Percentiles rank a stretch among this genome's conserved stretches.
phyloP scores from a whole-genome alignment of 2,888 invertebrate species.

The Eumerus sabulonum region DNA sequence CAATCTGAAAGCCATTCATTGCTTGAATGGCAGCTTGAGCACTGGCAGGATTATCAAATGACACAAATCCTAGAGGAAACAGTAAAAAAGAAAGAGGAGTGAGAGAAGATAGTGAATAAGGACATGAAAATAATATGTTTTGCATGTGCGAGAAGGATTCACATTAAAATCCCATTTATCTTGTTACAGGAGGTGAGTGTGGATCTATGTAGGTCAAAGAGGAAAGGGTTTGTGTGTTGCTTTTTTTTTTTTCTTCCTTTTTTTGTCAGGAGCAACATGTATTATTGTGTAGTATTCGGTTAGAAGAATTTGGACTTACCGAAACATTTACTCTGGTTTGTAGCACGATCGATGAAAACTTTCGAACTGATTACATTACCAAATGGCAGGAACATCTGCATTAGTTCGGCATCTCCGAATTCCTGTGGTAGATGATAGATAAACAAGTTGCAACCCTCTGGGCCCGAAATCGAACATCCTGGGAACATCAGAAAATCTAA shows the following conservation, averaged over 20 bases:
- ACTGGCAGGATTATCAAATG: constrained; percentile 98
- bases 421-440: constrained; percentile 99
- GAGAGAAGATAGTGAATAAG: not conserved
- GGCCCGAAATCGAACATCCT: constrained; percentile 98
- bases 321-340: constrained; percentile 99
- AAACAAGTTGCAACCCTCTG: constrained; percentile 99
- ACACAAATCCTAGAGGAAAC: constrained; percentile 92
- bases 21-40: constrained; percentile 99
- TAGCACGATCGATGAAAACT: constrained; percentile 99
- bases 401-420: constrained; percentile 99
- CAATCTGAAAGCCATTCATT: constrained; percentile 99
- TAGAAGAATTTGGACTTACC: too few relatives aligned
- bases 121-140: constrained; percentile 28
- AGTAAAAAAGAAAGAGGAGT: not conserved
- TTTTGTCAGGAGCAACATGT: too few relatives aligned
- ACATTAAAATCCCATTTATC: constrained; percentile 49
- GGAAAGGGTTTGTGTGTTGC: not conserved
- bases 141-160: constrained; percentile 26
- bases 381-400: constrained; percentile 99
- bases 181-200: constrained; percentile 2
- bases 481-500: constrained; percentile 86
- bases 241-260: too few relatives aligned
- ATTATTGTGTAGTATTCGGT: too few relatives aligned
- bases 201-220: constrained; percentile 31
- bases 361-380: constrained; percentile 99